Conservation (phyloP, 2,888 invertebrate genomes). For the Schizotus pectinicornis region DNA sequence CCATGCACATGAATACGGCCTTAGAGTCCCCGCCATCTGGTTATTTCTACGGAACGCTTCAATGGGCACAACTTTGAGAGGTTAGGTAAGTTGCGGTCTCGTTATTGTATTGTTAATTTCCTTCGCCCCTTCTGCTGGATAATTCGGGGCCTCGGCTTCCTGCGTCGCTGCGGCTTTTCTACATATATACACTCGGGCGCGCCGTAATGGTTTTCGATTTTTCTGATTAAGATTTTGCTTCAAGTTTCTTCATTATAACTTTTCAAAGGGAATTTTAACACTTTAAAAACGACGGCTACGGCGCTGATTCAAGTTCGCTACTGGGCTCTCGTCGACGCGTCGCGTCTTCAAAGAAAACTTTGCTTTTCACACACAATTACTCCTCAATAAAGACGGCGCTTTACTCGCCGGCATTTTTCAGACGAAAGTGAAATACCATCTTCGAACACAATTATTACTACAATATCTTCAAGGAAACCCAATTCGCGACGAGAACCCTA, state of each 20-base stretch:
- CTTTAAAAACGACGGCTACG: slow-evolving; percentile 18
- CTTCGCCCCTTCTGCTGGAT: slow-evolving; percentile 10
- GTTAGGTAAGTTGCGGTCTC: slow-evolving; percentile 40
- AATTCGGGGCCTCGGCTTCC: slow-evolving; percentile 12
- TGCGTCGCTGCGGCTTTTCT: slow-evolving; percentile 1
- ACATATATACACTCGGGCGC: neutral
- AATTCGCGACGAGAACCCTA: too few relatives aligned
- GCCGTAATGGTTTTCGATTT: slow-evolving; percentile 24
- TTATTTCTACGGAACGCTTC: slow-evolving; percentile 40
- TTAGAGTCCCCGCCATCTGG: slow-evolving; percentile 36
- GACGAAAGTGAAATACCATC: slow-evolving; percentile 4
- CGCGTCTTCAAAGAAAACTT: slow-evolving; percentile 28
- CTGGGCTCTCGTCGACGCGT: slow-evolving; percentile 10
- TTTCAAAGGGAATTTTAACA: slow-evolving; percentile 24
- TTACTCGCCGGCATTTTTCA: neutral
- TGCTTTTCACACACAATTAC: slow-evolving; percentile 33
- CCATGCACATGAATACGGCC: slow-evolving; percentile 30
- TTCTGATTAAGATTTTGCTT: slow-evolving; percentile 20
- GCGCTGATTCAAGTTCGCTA: slow-evolving; percentile 26
- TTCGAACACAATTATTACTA: too few relatives aligned
- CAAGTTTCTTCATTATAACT: slow-evolving; percentile 33
- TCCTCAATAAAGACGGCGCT: slow-evolving; percentile 17
- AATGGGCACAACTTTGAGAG: slow-evolving; percentile 39
- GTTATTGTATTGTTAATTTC: slow-evolving; percentile 40
- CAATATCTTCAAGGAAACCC: too few relatives aligned